These are phyloP conservation scores for Seladonia tumulorum DNA, from an alignment of 2,888 invertebrate genomes.

Conservation along the genomic window DNA sequence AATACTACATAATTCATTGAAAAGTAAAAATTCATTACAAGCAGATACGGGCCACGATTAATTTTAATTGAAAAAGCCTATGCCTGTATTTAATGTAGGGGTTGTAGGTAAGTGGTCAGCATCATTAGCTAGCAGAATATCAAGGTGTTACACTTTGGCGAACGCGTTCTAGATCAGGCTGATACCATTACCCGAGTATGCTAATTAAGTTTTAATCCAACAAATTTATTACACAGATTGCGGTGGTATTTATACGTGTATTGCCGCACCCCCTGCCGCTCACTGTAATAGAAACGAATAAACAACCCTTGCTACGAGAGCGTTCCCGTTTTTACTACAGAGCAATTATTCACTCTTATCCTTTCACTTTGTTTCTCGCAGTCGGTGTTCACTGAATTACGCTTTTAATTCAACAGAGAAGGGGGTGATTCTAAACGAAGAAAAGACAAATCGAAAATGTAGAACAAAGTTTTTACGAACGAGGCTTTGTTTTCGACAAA, in stretches of 20 bases:
- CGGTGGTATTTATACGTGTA: neutral
- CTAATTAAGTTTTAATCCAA: slow-evolving; percentile 18
- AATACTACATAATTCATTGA: no score
- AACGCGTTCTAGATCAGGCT: neutral
- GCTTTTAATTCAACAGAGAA: neutral
- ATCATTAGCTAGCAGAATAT: neutral
- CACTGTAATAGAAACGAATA: neutral
- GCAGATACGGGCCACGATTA: neutral
- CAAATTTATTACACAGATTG: slow-evolving; percentile 8
- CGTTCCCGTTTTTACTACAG: neutral
- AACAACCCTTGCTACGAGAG: no score
- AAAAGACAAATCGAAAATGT: no score
- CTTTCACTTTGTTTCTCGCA: neutral
- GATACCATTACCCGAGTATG: neutral
- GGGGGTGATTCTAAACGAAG: no score
- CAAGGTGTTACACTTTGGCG: neutral
- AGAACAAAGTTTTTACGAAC: no score
- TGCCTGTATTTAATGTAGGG: neutral
- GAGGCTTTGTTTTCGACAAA: no score
- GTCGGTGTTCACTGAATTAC: neutral
- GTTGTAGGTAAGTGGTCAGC: neutral
- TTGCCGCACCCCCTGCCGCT: no score
- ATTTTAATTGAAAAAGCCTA: neutral
- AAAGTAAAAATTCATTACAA: neutral
- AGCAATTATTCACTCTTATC: neutral